These are phyloP conservation scores for Watersipora subatra DNA, from an alignment of 1,140 invertebrate species.

Conservation along the genomic window DNA sequence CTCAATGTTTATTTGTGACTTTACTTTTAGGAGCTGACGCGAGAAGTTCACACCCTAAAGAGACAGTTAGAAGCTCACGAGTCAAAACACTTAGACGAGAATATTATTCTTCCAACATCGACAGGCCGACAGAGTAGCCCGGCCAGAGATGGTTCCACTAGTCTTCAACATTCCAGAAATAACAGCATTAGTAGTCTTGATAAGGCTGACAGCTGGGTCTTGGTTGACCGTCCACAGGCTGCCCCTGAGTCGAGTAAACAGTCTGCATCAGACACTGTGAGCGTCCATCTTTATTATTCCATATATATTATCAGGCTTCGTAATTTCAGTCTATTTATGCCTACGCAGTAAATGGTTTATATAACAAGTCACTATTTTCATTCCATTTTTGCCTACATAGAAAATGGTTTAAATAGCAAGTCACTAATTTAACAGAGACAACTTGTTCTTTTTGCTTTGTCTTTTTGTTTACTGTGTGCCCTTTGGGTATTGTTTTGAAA, in stretches of 20 bases:
- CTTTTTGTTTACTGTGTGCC: too few relatives aligned
- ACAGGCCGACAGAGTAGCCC: not conserved
- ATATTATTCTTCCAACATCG: not conserved
- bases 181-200: not conserved
- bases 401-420: too few relatives aligned
- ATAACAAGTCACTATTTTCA: too few relatives aligned
- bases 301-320: too few relatives aligned
- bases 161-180: not conserved
- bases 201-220: not conserved
- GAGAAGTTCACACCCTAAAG: not conserved
- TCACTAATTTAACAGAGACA: too few relatives aligned
- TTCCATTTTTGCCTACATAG: too few relatives aligned
- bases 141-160: not conserved
- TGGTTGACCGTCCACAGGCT: constrained; percentile 4
- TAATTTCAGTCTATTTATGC: too few relatives aligned
- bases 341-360: too few relatives aligned
- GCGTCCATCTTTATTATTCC: too few relatives aligned
- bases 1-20: not conserved
- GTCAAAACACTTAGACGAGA: not conserved
- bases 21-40: constrained; percentile 5
- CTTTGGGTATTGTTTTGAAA: too few relatives aligned
- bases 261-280: not conserved
- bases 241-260: not conserved
- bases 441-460: too few relatives aligned
- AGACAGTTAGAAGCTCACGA: not conserved